Evolutionary conservation across 2,113 vertebrate genomes (phyloP), one percentile per base, ranked within the genome.

Genomic region (Seriola dumerili): DNA sequence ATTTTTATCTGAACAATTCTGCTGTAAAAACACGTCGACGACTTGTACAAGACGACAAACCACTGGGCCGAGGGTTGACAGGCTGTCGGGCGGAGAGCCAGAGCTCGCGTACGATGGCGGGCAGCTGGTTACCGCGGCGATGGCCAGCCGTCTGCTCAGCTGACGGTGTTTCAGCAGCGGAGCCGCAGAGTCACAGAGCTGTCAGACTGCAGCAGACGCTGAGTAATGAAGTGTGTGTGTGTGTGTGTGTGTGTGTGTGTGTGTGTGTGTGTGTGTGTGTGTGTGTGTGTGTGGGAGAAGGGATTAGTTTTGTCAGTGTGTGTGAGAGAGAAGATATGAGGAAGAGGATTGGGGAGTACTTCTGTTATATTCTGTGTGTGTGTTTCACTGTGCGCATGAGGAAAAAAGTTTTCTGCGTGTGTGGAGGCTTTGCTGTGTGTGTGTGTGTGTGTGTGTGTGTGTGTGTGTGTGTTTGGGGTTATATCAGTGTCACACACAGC

Each of bases 151-250:
- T 84, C 76, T 84, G 80, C 69, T 77, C 38, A 0, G 38, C 77
- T 58, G 76, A 70, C 6, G 67, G 79, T 76, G 83, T 62, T 79
- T 76, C 67, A 76, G 79, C 46, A 38, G 9, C 25, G 4, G 78
- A 66, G 70, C 74, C 5, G 63, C 38, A 14, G 79, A 84, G 76
- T 84, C 85, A 81, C 66, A 40, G 72, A 66, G 82, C 73, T 87
- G 88, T 80, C 85, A 75, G 81, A 62, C 78, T 57, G 85, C 82
- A 73, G 81, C 75, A 77, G 82, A 80, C 79, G 64, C 88, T 83
- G 85, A 85, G 78, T 87, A 84, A 86, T 63, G 25, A 8, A 14
- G 61, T 8, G 48, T 46, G 64, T 29, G 44, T 75, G 36, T 59
- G 50, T 62, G 57, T 46, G 42, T 44, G 77, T 77, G 66, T 32